These are phyloP conservation scores for Turritopsis dohrnii DNA, from an alignment of 30 jellyfish, hydroid and myxozoan species.

Conservation along the genomic window DNA sequence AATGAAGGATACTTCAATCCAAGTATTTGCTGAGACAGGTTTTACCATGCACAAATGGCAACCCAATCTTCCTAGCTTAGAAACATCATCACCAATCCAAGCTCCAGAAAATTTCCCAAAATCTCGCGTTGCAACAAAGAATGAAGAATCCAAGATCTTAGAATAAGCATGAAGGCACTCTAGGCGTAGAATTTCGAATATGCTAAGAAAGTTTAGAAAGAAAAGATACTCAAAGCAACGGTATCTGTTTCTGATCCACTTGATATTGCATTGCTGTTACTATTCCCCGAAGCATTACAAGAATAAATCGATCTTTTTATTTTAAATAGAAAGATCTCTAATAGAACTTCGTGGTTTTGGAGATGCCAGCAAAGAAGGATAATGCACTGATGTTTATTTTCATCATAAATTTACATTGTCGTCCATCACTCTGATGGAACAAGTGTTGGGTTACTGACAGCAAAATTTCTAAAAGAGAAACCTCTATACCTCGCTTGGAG, in stretches of 20 bases:
- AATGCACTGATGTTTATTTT: slow-evolving; percentile 50
- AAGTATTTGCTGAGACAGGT: slow-evolving; percentile 42
- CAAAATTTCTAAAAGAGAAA: slow-evolving; percentile 51
- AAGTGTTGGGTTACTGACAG: slow-evolving; percentile 34
- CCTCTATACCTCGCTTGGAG: slow-evolving; percentile 64
- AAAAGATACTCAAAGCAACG: slow-evolving; percentile 38
- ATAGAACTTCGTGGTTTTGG: slow-evolving; percentile 50
- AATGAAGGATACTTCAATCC: slow-evolving; percentile 26
- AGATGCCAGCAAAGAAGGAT: slow-evolving; percentile 62
- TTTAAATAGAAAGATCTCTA: slow-evolving; percentile 6
- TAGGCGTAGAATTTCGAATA: slow-evolving; percentile 41
- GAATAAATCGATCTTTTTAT: slow-evolving; percentile 10
- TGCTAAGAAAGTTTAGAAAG: slow-evolving; percentile 14
- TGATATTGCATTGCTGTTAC: slow-evolving; percentile 46
- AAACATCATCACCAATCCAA: slow-evolving; percentile 10
- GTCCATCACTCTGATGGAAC: slow-evolving; percentile 37
- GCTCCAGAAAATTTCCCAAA: slow-evolving; percentile 28
- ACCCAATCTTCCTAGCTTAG: slow-evolving; percentile 33
- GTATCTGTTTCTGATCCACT: slow-evolving; percentile 47
- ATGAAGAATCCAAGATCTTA: slow-evolving; percentile 40
- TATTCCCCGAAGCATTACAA: slow-evolving; percentile 52
- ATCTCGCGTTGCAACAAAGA: slow-evolving; percentile 38
- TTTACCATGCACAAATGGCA: slow-evolving; percentile 60
- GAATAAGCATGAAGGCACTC: slow-evolving; percentile 43
- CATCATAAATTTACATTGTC: slow-evolving; percentile 49